Evolutionary conservation across 1,140 invertebrate genomes (phyloP), one percentile per base, ranked within the genome.

Genomic region (Drosophila neocordata): DNA sequence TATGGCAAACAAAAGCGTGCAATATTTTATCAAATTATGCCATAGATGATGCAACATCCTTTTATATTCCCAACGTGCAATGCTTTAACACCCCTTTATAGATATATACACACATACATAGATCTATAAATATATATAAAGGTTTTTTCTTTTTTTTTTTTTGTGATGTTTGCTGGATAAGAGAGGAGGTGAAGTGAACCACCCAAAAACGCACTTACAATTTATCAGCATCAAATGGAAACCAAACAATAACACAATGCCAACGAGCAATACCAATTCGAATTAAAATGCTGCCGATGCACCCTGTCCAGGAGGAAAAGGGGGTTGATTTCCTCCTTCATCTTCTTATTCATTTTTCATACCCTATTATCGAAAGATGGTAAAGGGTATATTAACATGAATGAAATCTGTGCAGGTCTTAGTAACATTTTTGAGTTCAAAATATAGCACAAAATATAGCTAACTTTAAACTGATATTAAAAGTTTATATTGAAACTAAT

Each of bases 11-110:
- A 65, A 84, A 61, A 73, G 73, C 77, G 69, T 87, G 77, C 82
- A 85, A 85, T 85, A 84, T 87, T 85, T 85, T 85, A 85, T 85
- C 81, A 85, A 85, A 85, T 85, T 85, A 85, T 87, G 81, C 77
- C 18, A 48, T 48, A 48, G 69, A 69, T 85, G 69, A 72, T 85
- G 82, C 82, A 85, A 78, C 82, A 75, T 85, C 82, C 75, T 72
- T 55, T 70, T 31, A 35, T 15, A 38, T 65, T 48, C 71, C 56
- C 55, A 37, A 41, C 2, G 68, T 35, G 64, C 72, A 73, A 72
- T 68, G 71, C 82, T 67, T 72, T 59, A 82, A 88, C 83, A 85
- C 83, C 82, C 77, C 69, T 66, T 58, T 55, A 51, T 31, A 34
- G 9, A 27, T 22, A 44, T 22, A 27, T 11, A 60, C 13, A 44